Base-by-base conservation (phyloP, 2,888 invertebrate species). In the Zonitis immaculata region DNA sequence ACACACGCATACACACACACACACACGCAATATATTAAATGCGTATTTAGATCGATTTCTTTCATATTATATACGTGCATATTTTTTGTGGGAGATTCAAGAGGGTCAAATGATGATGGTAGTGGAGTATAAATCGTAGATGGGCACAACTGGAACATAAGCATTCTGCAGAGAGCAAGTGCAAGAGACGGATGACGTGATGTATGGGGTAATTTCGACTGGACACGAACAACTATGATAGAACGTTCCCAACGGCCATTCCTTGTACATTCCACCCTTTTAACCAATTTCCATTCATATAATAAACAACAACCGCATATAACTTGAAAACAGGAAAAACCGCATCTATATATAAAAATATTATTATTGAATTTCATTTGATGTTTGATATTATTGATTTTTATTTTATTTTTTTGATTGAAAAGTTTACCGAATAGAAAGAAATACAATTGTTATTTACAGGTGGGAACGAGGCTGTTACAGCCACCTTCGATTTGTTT, bases 401-500 rank as follows among this genome's bases (percentile, higher is more conserved):
- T 12, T 11, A 3, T 3, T 25, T n/a, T n/a, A n/a, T n/a, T n/a
- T n/a, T n/a, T n/a, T n/a, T n/a, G n/a, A n/a, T n/a, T n/a, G n/a
- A n/a, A n/a, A n/a, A n/a, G n/a, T n/a, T n/a, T n/a, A n/a, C n/a
- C n/a, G n/a, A n/a, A n/a, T n/a, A n/a, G n/a, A n/a, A n/a, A n/a
- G n/a, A n/a, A n/a, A n/a, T n/a, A n/a, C 50, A 43, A 52, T 56
- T 52, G 44, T 56, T 39, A 50, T 47, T 66, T 64, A 43, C 65
- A 71, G 75, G 73, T 61, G 70, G 72, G 52, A 71, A 68, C 56
- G 74, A 73, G 54, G 70, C 70, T 52, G 73, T 73, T 46, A 70
- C 75, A 51, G 73, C 75, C 50, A 73, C 76, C 68, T 79, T 82
- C 72, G 82, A 82, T 72, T 74, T 82, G 68, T 82, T 82, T 73